Conservation (phyloP, 2,797 vertebrate genomes). For the Potorous gilbertii region DNA sequence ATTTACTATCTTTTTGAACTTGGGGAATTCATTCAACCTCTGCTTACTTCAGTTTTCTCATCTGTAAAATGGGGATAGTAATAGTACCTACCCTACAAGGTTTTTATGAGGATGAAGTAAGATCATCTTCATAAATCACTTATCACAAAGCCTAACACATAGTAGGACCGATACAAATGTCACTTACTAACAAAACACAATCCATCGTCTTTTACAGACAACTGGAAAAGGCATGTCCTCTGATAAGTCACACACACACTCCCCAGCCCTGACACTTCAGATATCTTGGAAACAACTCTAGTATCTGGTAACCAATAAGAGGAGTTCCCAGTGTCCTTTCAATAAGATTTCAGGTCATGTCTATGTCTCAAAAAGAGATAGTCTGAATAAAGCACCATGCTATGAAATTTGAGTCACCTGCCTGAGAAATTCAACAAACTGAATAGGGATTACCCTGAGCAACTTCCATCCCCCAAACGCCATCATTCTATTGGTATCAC, state of each 20-base stretch:
- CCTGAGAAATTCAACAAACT: neutral
- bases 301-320: neutral
- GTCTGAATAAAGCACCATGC: neutral
- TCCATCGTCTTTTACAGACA: neutral
- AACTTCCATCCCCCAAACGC: too few species aligned
- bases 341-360: neutral
- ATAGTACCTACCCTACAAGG: neutral
- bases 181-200: neutral
- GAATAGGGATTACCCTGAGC: neutral
- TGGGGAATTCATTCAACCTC: neutral
- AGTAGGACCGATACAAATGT: neutral
- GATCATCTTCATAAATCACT: neutral
- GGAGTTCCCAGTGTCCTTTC: neutral
- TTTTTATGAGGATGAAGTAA: neutral
- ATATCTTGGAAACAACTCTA: neutral
- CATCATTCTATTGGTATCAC: neutral
- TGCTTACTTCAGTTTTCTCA: neutral
- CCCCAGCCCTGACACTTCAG: too few species aligned
- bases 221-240: neutral
- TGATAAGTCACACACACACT: too few species aligned
- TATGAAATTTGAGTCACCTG: neutral
- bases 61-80: neutral
- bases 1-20: too few species aligned
- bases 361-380: neutral
- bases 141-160: neutral